Conservation (phyloP, 2,113 vertebrate genomes). For the Bettongia penicillata region DNA sequence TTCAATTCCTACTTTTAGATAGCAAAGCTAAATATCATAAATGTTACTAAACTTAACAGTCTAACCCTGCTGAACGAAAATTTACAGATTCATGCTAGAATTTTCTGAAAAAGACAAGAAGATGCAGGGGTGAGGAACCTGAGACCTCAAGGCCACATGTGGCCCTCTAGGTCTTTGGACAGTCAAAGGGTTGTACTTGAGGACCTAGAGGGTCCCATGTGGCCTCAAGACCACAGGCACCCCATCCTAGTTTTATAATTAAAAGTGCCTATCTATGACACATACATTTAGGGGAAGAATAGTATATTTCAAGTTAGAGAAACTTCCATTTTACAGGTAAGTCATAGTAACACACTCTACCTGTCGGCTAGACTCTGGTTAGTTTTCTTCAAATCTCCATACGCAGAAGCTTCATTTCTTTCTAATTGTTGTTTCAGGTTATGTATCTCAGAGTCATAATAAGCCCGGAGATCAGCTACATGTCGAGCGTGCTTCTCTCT, state of each 20-base stretch:
- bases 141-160: too few relatives aligned
- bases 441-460: slow-evolving; percentile 95
- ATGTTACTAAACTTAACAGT: background rate
- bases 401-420: slow-evolving; percentile 81
- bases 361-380: slow-evolving; percentile 90
- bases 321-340: background rate
- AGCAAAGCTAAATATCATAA: background rate
- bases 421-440: slow-evolving; percentile 90
- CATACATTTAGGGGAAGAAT: background rate
- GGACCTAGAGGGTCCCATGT: too few relatives aligned
- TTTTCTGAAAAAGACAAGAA: background rate
- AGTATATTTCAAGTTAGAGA: background rate
- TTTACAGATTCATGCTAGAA: background rate
- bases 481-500: slow-evolving; percentile 95
- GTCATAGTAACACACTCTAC: slow-evolving; percentile 76
- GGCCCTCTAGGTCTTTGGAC: too few relatives aligned
- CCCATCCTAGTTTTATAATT: background rate
- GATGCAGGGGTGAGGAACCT: background rate
- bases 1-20: background rate
- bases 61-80: background rate
- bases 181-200: too few relatives aligned
- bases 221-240: too few relatives aligned
- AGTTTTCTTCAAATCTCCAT: slow-evolving; percentile 88
- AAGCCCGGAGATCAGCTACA: slow-evolving; percentile 92
- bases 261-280: background rate